phyloP scores from a whole-genome alignment of 2,888 invertebrate species.

The Thumatha senex region DNA sequence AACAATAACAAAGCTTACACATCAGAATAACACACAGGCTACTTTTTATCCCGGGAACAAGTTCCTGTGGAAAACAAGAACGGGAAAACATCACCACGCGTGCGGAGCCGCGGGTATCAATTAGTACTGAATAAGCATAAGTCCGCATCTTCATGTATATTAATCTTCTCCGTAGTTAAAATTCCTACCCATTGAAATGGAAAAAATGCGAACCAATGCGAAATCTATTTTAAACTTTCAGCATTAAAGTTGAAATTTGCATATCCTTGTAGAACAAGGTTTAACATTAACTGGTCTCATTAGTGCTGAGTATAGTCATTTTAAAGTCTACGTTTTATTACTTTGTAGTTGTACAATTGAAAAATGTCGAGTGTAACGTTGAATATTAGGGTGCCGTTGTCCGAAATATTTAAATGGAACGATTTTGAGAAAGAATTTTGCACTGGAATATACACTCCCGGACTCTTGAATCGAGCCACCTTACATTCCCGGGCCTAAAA shows the following conservation, averaged over 20 bases:
- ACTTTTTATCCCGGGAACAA: too few species aligned
- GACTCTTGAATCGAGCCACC: too few species aligned
- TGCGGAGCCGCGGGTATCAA: slow-evolving; percentile 4
- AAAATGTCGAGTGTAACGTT: slow-evolving; percentile 26
- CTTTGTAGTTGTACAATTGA: slow-evolving; percentile 25
- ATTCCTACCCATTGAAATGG: too few species aligned
- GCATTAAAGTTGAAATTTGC: background rate
- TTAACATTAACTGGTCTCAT: slow-evolving; percentile 52
- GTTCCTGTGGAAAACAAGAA: too few species aligned
- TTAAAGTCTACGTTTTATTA: slow-evolving; percentile 27
- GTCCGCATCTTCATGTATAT: too few species aligned
- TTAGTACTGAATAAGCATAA: too few species aligned
- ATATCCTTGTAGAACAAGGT: slow-evolving; percentile 12
- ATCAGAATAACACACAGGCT: too few species aligned
- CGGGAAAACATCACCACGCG: too few species aligned
- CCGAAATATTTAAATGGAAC: slow-evolving; percentile 10
- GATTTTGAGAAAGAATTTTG: slow-evolving; percentile 9
- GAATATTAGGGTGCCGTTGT: slow-evolving; percentile 10
- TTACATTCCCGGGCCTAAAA: too few species aligned
- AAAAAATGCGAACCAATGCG: background rate
- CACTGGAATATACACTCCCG: too few species aligned
- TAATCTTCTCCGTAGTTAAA: too few species aligned
- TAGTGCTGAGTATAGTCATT: slow-evolving; percentile 34
- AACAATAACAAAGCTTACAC: too few species aligned
- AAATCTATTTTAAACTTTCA: background rate